Base-by-base conservation (phyloP, 2,113 vertebrate genomes). In the Neotragus moschatus region DNA sequence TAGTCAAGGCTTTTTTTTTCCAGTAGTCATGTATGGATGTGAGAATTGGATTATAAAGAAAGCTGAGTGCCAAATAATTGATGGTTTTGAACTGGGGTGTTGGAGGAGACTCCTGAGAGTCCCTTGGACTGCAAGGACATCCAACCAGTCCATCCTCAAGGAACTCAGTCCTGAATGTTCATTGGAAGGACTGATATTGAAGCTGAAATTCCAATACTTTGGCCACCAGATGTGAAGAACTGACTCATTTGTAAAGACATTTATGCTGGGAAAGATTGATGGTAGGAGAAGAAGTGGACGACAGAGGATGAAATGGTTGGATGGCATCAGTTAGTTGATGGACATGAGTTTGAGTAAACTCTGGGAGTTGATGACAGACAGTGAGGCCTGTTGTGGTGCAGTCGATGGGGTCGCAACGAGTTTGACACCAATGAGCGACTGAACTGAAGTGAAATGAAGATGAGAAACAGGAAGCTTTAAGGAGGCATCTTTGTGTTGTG, bases 321-420 rank as follows among this genome's bases (percentile, higher is more conserved):
- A 23, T 73, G n/a, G n/a, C n/a, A 23, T 73, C 66, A 73, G 5
- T 12, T 73, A 39, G 2, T 13, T 12, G 10, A 73, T 39, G n/a
- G n/a, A 39, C n/a, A 12, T 39, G 36, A 73, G n/a, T 39, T 23
- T 39, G 66, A 39, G 19, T 73, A 73, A 23, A 6, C 66, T 11
- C n/a, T 70, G 21, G 66, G 19, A 73, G n/a, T 23, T 73, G 21
- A 23, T 73, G n/a, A 70, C 39, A 36, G n/a, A 39, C 19, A 73
- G n/a, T 39, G 66, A 70, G n/a, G 66, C 10, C n/a, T 70, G 66
- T 39, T 0, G 19, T 73, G 66, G n/a, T 23, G 19, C 19, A 73
- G n/a, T 39, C 19, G n/a, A 73, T 73, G 66, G 21, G 21, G n/a
- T 73, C 2, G 0, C 66, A 39, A 39, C 0, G 0, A 39, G 1